Evolutionary conservation across 1,140 invertebrate genomes (phyloP).

Genomic region (Notospermus geniculatus): DNA sequence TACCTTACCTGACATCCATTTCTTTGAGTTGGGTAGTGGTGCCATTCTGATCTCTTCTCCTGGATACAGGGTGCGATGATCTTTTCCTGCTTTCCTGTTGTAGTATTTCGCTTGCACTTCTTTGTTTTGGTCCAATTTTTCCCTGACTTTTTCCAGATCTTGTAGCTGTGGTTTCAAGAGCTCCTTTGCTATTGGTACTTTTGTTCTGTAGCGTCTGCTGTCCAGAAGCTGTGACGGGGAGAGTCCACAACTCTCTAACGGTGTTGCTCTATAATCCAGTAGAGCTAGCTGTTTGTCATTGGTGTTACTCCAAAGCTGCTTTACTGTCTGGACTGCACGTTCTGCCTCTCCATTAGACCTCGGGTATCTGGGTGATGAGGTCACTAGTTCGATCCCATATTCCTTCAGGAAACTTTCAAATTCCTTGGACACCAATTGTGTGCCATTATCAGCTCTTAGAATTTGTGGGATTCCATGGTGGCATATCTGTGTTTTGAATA

Average conservation of each 20-base stretch:
- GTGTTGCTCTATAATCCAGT: conserved; percentile 28
- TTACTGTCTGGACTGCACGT: conserved; percentile 30
- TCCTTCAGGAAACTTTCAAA: conserved; percentile 16
- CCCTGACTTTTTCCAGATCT: conserved; percentile 17
- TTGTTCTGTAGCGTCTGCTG: conserved; percentile 25
- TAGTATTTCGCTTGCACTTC: conserved; percentile 21
- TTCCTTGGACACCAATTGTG: neutral
- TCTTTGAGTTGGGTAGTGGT: neutral
- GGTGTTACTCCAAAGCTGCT: conserved; percentile 24
- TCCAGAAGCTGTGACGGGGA: conserved; percentile 32
- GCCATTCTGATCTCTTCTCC: neutral
- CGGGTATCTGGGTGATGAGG: conserved; percentile 25
- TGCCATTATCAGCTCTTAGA: conserved; percentile 7
- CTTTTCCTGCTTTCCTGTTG: conserved; percentile 6
- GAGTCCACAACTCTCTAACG: conserved; percentile 22
- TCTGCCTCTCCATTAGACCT: conserved; percentile 26
- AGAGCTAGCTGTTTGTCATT: conserved; percentile 26
- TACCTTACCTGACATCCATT: conserved; percentile 5
- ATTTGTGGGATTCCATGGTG: conserved; percentile 11
- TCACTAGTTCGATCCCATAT: conserved; percentile 25
- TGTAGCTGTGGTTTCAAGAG: conserved; percentile 20
- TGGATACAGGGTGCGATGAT: too few species aligned
- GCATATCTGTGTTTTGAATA: conserved; percentile 6
- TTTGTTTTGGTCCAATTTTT: conserved; percentile 19
- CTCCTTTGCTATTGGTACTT: conserved; percentile 18